phyloP scores from a whole-genome alignment of 2,888 invertebrate genomes.

The Aricia artaxerxes region DNA sequence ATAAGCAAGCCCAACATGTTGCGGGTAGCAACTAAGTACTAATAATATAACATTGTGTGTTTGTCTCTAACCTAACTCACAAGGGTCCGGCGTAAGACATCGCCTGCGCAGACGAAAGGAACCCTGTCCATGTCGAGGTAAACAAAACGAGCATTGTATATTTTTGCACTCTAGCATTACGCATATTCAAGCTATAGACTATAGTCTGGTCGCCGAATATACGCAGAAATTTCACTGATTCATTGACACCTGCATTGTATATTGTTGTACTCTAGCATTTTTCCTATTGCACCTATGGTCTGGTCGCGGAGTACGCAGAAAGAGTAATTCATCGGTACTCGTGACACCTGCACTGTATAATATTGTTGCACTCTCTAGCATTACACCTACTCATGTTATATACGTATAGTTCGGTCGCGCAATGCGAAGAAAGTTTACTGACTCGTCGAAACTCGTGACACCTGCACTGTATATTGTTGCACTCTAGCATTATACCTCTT shows the following conservation, averaged over 20 bases:
- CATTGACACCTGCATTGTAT: too few species aligned
- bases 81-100: constrained; percentile 89
- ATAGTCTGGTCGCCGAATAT: not conserved
- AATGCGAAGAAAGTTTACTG: not conserved
- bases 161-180: constrained; percentile 33
- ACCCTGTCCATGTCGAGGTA: constrained; percentile 84
- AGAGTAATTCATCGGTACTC: not conserved
- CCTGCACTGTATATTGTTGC: too few species aligned
- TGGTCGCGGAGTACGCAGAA: not conserved
- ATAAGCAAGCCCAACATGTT: not conserved
- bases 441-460: too few species aligned
- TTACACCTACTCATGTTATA: too few species aligned
- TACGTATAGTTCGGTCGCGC: not conserved
- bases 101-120: constrained; percentile 82
- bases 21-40: not conserved
- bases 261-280: too few species aligned
- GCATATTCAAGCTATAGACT: not conserved
- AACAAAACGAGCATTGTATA: constrained; percentile 38
- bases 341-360: constrained; percentile 21
- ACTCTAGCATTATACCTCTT: too few species aligned
- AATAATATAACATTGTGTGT: constrained; percentile 21
- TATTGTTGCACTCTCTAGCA: too few species aligned
- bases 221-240: not conserved
- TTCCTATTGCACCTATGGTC: not conserved
- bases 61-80: constrained; percentile 43